Base-by-base conservation (phyloP, 2,888 invertebrate genomes). In the Isoperla grammatica region DNA sequence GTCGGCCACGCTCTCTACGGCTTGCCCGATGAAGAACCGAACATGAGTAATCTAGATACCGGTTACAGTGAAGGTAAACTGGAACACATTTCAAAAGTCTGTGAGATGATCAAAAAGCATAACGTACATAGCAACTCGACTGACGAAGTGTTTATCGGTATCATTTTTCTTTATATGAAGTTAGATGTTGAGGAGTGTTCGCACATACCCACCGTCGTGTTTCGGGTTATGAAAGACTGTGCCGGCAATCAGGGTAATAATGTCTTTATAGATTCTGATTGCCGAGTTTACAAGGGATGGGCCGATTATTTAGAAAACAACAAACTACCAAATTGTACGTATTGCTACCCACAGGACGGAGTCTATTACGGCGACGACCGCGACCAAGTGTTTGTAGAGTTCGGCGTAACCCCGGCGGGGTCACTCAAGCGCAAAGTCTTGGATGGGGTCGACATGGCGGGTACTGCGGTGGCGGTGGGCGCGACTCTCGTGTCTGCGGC, bases 221-320 rank as follows among this genome's bases (percentile, higher is more conserved):
- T 60, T 19, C 46, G 60, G 19, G 50, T 60, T 20, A 55, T 56
- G 2, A 39, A 39, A 39, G 20, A 17, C 15, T 13, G 39, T 37
- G n/a, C 11, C 15, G 39, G 35, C 55, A 19, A 13, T 12, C 37
- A 29, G 5, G 8, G 5, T 29, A 8, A 0, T 17, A 22, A 29
- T n/a, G 39, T 57, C 39, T 62, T 62, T 40, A 56, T 63, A 17
- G 63, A 61, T 40, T 11, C 5, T 4, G 40, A 63, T 17, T 42
- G 59, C 22, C 43, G 63, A 12, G 56, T 59, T 15, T 63, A 63
- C 39, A 29, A 17, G 39, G 46, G 50, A n/a, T 63, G 63, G 63
- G 20, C 29, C 4, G 56, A 53, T 9, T 63, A 43, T 45, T 39
- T 63, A 2, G 22, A 56, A 5, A 48, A 53, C 29, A 63, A 63